A percentile compares a stretch with the other conserved stretches of the same genome.
Conservation (phyloP, 92 coral and sea anemone species). For the Nematostella vectensis region DNA sequence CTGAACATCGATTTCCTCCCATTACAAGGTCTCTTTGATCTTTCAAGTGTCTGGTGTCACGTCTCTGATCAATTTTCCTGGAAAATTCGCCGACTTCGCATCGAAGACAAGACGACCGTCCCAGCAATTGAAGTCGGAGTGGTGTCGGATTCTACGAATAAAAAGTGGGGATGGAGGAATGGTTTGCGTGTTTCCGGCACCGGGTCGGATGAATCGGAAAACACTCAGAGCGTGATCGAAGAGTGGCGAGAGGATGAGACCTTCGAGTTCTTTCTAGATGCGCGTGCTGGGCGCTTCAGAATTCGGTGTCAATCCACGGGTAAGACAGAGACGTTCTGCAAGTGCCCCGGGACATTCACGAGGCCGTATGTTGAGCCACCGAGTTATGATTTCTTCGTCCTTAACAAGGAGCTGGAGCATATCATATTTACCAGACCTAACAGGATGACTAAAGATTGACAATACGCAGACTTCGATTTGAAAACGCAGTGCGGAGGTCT, state of each 20-base stretch:
- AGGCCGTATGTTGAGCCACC: slow-evolving; percentile 27
- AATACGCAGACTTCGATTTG: too few relatives aligned
- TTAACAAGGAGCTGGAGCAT: neutral
- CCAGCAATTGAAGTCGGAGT: slow-evolving; percentile 14
- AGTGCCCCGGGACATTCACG: slow-evolving; percentile 20
- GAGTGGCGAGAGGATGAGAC: slow-evolving; percentile 18
- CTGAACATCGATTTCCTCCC: neutral
- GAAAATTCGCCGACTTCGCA: neutral
- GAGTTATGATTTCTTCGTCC: slow-evolving; percentile 10
- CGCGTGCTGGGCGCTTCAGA: slow-evolving; percentile 16
- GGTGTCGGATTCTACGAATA: slow-evolving; percentile 21
- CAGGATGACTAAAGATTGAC: too few relatives aligned
- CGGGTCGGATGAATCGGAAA: slow-evolving; percentile 1
- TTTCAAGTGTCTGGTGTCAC: slow-evolving; percentile 9
- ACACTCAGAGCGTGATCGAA: slow-evolving; percentile 8
- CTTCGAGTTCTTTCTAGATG: slow-evolving; percentile 14
- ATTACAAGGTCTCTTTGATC: slow-evolving; percentile 2
- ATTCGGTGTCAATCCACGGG: slow-evolving; percentile 7
- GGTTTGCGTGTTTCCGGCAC: slow-evolving; percentile 10
- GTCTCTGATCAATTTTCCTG: slow-evolving; percentile 14
- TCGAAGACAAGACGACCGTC: neutral
- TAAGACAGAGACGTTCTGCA: slow-evolving; percentile 10
- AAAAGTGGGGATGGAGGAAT: slow-evolving; percentile 34
- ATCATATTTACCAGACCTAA: neutral
- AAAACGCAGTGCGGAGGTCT: too few relatives aligned